Conservation (phyloP, 1,140 invertebrate genomes). For the Campoletis sonorensis region DNA sequence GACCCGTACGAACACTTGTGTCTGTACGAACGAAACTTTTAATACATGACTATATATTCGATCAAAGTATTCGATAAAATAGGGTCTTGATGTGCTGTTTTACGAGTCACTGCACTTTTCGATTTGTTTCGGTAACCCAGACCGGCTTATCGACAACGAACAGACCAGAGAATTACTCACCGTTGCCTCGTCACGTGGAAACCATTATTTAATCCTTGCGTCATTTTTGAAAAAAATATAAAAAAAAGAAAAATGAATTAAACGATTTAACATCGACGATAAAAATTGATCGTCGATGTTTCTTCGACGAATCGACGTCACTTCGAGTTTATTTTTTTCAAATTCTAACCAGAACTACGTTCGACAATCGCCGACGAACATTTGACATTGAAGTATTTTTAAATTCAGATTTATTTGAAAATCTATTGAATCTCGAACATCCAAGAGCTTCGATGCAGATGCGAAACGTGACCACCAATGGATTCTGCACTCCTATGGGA, state of each 20-base stretch:
- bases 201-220: slow-evolving; percentile 53
- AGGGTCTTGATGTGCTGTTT: slow-evolving; percentile 54
- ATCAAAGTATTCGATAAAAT: background rate
- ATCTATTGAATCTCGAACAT: background rate
- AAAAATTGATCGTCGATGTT: background rate
- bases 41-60: background rate
- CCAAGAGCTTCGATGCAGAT: background rate
- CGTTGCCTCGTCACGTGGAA: slow-evolving; percentile 64
- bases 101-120: slow-evolving; percentile 72
- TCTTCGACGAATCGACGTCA: too few relatives aligned
- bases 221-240: background rate
- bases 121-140: slow-evolving; percentile 67
- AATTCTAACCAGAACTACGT: too few relatives aligned
- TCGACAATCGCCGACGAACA: too few relatives aligned
- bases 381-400: background rate
- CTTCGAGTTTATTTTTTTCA: too few relatives aligned
- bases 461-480: slow-evolving; percentile 53
- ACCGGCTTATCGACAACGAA: slow-evolving; percentile 65
- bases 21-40: too few relatives aligned
- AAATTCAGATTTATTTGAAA: background rate
- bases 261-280: background rate
- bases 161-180: slow-evolving; percentile 55
- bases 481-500: background rate
- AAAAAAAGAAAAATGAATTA: background rate
- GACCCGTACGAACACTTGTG: too few relatives aligned